Evolutionary conservation across 2,797 vertebrate species (phyloP).

Genomic region (Pseudomugil tenellus): DNA sequence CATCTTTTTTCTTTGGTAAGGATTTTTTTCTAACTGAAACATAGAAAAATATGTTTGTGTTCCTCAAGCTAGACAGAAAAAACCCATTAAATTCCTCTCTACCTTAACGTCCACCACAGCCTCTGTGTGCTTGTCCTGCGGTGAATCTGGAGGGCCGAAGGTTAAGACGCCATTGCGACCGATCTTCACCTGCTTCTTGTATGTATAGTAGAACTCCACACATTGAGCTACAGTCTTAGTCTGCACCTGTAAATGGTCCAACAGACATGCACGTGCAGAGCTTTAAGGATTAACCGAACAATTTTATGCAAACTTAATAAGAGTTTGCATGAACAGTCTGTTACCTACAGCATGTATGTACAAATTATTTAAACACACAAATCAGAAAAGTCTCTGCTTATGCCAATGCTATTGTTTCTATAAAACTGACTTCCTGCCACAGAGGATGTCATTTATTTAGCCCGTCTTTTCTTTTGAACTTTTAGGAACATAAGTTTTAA

Average conservation of each 20-base stretch:
- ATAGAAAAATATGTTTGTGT: neutral
- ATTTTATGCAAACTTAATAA: neutral
- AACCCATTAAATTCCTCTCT: constrained; percentile 33
- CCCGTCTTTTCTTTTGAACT: constrained; percentile 1
- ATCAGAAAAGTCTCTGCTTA: neutral
- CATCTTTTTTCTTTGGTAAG: too few species aligned
- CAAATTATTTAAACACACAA: neutral
- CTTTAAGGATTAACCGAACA: neutral
- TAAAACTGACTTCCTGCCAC: constrained; percentile 19
- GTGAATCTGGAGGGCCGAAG: constrained; percentile 88
- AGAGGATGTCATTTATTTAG: constrained; percentile 29
- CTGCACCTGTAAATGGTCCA: constrained; percentile 83
- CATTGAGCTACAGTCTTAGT: constrained; percentile 96
- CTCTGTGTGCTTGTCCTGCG: constrained; percentile 83
- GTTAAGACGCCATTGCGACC: constrained; percentile 91
- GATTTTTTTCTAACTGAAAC: neutral
- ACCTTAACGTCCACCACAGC: constrained; percentile 91
- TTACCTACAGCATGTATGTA: neutral
- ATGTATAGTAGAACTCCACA: constrained; percentile 98
- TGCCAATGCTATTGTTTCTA: constrained; percentile 1
- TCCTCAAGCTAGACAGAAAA: neutral
- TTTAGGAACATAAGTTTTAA: constrained; percentile 6
- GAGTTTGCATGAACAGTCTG: neutral
- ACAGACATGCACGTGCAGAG: neutral
- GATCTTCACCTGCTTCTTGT: constrained; percentile 96